Evolutionary conservation across 2,888 invertebrate genomes (phyloP).

Genomic region (Mylabris sibirica): DNA sequence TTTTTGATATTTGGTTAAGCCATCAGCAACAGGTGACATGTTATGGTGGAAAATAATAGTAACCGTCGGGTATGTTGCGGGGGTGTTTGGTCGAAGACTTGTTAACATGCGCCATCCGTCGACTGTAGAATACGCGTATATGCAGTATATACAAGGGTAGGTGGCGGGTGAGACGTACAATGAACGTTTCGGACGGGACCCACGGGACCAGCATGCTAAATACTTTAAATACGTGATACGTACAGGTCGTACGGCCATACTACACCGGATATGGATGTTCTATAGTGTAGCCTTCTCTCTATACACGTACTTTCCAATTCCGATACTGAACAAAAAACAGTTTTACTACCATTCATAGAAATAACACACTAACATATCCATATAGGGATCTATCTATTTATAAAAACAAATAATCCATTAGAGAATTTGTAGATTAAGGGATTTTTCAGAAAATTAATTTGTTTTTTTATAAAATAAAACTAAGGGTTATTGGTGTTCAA

Average conservation of each 20-base stretch:
- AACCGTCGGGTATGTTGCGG: constrained; percentile 37
- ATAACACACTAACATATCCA: not conserved
- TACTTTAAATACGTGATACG: constrained; percentile 52
- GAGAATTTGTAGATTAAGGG: not conserved
- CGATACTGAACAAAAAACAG: constrained; percentile 12
- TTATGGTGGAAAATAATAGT: constrained; percentile 36
- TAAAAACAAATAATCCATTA: constrained; percentile 7
- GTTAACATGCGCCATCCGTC: constrained; percentile 55
- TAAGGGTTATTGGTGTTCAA: not conserved
- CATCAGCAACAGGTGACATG: constrained; percentile 41
- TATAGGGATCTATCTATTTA: not conserved
- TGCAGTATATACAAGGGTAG: constrained; percentile 36
- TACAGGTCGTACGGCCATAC: constrained; percentile 49
- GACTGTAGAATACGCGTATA: constrained; percentile 39
- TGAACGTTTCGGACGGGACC: constrained; percentile 48
- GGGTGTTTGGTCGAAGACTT: constrained; percentile 44
- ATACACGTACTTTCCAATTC: constrained; percentile 16
- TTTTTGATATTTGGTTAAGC: not conserved
- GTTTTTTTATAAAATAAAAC: not conserved
- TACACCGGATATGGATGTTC: constrained; percentile 45
- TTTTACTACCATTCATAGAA: constrained; percentile 12
- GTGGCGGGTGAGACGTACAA: constrained; percentile 44
- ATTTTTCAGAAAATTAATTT: not conserved
- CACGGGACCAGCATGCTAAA: constrained; percentile 56
- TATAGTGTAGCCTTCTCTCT: constrained; percentile 12